Percentiles rank a stretch among this genome's conserved stretches.
phyloP scores from a whole-genome alignment of 2,888 invertebrate genomes.

The Epirrita christyi region DNA sequence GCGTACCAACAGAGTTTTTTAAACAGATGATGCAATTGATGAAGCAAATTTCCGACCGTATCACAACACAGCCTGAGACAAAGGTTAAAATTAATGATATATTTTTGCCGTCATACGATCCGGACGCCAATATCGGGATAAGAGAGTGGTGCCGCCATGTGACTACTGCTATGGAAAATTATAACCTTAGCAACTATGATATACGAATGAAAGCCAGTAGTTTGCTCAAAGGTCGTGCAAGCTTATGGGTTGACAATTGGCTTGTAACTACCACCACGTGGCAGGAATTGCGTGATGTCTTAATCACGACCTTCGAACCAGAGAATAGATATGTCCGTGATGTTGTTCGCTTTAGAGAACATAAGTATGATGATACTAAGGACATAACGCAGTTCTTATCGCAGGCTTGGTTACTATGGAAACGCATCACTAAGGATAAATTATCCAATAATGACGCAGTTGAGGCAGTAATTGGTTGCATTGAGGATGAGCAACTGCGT shows the following conservation, averaged over 20 bases:
- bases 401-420: slow-evolving; percentile 21
- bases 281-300: slow-evolving; percentile 8
- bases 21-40: no score
- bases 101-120: slow-evolving; percentile 45
- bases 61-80: slow-evolving; percentile 12
- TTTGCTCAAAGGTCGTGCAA: slow-evolving; percentile 37
- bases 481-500: not conserved
- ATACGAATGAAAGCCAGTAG: slow-evolving; percentile 42
- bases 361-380: slow-evolving; percentile 37
- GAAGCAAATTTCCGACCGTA: slow-evolving; percentile 36
- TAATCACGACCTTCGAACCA: slow-evolving; percentile 24
- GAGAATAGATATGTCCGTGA: slow-evolving; percentile 43
- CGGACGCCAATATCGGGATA: slow-evolving; percentile 37
- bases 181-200: slow-evolving; percentile 41
- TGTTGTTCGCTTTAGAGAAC: slow-evolving; percentile 40
- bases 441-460: not conserved
- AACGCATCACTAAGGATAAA: slow-evolving; percentile 41
- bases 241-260: no score
- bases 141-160: slow-evolving; percentile 44
- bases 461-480: not conserved
- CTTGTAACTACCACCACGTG: no score
- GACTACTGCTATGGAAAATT: slow-evolving; percentile 31
- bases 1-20: no score
- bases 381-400: slow-evolving; percentile 39
- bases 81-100: slow-evolving; percentile 41